Evolutionary conservation across 2,113 vertebrate species (phyloP).

Genomic region (Ursus arctos): DNA sequence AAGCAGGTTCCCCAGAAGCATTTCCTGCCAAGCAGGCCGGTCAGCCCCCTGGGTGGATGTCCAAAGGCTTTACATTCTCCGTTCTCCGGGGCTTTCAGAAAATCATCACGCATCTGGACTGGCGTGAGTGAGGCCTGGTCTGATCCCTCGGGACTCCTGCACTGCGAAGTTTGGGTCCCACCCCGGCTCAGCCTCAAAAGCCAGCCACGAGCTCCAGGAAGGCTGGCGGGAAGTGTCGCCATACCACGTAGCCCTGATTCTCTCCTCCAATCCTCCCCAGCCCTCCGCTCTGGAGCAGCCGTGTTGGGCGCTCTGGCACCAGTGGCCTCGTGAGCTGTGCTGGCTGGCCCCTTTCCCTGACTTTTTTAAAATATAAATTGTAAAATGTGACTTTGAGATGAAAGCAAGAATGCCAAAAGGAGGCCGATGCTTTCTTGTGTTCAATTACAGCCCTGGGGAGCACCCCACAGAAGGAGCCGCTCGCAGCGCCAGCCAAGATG

Average conservation of each 20-base stretch:
- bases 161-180: not conserved
- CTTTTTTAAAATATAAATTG: conserved; percentile 77
- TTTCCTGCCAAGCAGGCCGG: not conserved
- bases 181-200: not conserved
- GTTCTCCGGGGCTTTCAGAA: not conserved
- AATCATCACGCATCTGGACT: not conserved
- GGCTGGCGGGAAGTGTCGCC: rapidly evolving
- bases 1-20: not conserved
- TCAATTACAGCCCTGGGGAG: conserved; percentile 80
- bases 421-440: conserved; percentile 71
- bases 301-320: conserved; percentile 66
- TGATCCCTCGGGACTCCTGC: not conserved
- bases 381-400: conserved; percentile 79
- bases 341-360: conserved; percentile 79
- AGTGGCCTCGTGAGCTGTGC: not conserved
- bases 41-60: not conserved
- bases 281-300: conserved; percentile 26
- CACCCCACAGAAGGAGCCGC: conserved; percentile 77
- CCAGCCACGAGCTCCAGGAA: not conserved
- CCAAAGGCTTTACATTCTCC: not conserved
- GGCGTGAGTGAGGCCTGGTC: not conserved
- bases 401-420: conserved; percentile 79
- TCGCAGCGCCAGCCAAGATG: conserved; percentile 76
- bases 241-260: conserved; percentile 19
- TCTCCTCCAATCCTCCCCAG: conserved; percentile 42